Evolutionary conservation across 2,113 vertebrate genomes (phyloP), one percentile per base, ranked within the genome.

Genomic region (Leuciscus idus): DNA sequence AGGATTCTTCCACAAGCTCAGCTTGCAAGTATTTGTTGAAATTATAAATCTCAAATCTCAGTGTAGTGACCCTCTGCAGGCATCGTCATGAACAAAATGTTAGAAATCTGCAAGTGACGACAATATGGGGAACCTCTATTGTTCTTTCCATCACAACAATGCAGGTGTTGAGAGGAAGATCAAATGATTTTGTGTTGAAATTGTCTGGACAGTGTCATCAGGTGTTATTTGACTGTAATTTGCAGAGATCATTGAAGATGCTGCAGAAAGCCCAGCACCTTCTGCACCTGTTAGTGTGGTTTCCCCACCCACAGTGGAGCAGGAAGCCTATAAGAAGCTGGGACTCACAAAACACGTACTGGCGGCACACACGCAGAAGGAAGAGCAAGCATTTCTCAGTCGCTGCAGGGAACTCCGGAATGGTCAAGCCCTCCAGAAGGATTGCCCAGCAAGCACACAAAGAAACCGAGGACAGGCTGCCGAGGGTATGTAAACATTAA

Each of bases 271-370:
- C 76, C 95, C 93, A 15, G 92, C 90, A 89, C 73, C 84, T 0
- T 61, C 66, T 0, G 85, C 88, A 66, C 87, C 93, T 36, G 68
- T 89, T 2, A 91, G 64, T 72, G 85, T 93, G 8, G 75, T 93
- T 85, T 91, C 88, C 0, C 87, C 94, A 76, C 92, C 94, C 11
- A 92, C 89, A 91, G 95, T 93, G 39, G 96, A 97, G 89, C 95
- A 94, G 90, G 98, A 96, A 80, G 89, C 95, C 8, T 96, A 98
- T 91, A 95, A 95, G 93, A 97, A 94, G 83, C 93, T 97, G 84
- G 97, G 96, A 0, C 94, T 99, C 84, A 99, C 98, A 78, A 99
- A 98, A 90, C 96, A 98, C 89, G 95, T 98, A 62, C 94, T 99
- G 93, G 97, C 97, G 0, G 97, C 96, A 5, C 98, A 99, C 85